Base-by-base conservation (phyloP, 2,113 vertebrate genomes). In the Etheostoma cragini region DNA sequence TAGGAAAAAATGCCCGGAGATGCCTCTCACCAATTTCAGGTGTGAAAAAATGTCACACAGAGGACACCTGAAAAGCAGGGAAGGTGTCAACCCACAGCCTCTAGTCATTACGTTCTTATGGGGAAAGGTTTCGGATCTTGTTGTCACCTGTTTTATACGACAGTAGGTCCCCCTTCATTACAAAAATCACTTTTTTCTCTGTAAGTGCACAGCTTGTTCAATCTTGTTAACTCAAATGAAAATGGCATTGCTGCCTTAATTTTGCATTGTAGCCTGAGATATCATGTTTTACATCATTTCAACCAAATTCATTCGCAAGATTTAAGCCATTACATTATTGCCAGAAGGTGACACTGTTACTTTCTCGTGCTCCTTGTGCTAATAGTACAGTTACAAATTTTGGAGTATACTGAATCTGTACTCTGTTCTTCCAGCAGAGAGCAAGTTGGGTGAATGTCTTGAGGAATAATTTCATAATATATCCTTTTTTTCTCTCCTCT, bases 231-330 rank as follows among this genome's bases (percentile, higher is more conserved):
- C 64, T 72, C 15, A 42, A 47, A 60, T 56, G 24, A 75, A 84
- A 78, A 72, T 68, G 80, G 68, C 72, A 66, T 67, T 65, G 58
- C 47, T 73, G 78, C 78, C 81, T 88, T 80, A 54, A 79, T 79
- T 75, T 75, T 67, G 14, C 67, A 82, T 78, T 76, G 52, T 82
- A 84, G 35, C 54, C 16, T 76, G 24, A 76, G 13, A 60, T 46
- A 64, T 46, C 47, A 38, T 71, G 33, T 83, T 80, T 53, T 50
- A 58, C 61, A 58, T 72, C 1, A 64, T 81, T 60, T 82, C 30
- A 77, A 45, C 22, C 21, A 38, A 71, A 81, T 71, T 61, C 3
- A 17, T 13, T 26, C 6, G 4, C 38, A 75, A 50, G 62, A 58
- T 56, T 54, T 46, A 89, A 87, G 38, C 76, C 60, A 76, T 85